Evolutionary conservation across 2,113 vertebrate genomes (phyloP).

Genomic region (Mastomys natalensis): DNA sequence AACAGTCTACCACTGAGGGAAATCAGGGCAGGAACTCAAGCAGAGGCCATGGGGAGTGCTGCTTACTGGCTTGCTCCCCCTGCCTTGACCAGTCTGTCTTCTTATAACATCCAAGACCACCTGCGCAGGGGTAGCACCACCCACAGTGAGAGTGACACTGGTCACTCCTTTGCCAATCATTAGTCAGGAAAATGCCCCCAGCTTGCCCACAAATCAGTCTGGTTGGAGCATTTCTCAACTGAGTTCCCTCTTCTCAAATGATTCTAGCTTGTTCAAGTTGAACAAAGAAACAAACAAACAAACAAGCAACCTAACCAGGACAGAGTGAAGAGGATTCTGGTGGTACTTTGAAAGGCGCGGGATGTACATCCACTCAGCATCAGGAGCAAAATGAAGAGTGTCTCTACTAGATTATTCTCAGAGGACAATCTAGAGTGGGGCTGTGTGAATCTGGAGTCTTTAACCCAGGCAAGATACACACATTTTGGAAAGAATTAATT

Average conservation of each 20-base stretch:
- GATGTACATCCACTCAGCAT: background rate
- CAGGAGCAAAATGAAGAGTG: background rate
- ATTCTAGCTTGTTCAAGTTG: background rate
- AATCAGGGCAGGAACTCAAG: background rate
- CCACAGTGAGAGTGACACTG: background rate
- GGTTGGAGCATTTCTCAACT: background rate
- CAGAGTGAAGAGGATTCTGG: background rate
- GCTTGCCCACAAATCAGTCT: background rate
- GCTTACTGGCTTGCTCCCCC: background rate
- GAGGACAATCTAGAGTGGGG: background rate
- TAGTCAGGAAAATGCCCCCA: background rate
- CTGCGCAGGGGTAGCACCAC: background rate
- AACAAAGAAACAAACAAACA: background rate
- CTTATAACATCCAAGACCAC: background rate
- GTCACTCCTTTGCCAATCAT: background rate
- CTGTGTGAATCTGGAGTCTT: background rate
- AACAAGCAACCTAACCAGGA: background rate
- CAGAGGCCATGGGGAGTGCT: background rate
- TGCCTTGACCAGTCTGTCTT: background rate
- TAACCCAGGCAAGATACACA: conserved; percentile 5
- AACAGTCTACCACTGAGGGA: background rate
- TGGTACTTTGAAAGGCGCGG: background rate
- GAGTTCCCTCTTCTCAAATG: background rate
- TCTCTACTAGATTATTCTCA: background rate
- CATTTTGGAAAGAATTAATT: background rate